Evolutionary conservation across 1,140 invertebrate genomes (phyloP).

Genomic region (Zaprionus taronus): DNA sequence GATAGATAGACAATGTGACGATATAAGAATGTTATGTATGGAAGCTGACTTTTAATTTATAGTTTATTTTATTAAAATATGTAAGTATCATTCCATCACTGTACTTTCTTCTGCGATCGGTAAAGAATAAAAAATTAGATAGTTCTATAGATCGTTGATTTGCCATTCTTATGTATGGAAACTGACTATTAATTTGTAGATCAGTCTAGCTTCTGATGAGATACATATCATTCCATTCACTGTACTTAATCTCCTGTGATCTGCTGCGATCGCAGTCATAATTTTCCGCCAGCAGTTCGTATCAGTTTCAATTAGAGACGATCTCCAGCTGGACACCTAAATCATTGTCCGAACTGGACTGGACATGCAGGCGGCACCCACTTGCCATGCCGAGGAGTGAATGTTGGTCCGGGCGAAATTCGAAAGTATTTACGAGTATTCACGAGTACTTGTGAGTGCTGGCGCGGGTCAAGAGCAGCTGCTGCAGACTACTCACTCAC

Average conservation of each 20-base stretch:
- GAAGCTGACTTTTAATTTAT: too few relatives aligned
- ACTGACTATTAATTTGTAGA: too few relatives aligned
- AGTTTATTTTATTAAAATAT: too few relatives aligned
- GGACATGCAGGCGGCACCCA: constrained; percentile 34
- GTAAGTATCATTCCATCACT: too few relatives aligned
- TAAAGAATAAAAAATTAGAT: too few relatives aligned
- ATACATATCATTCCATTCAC: too few relatives aligned
- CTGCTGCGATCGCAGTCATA: neutral
- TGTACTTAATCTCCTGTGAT: neutral
- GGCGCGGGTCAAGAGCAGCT: constrained; percentile 16
- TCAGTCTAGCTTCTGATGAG: too few relatives aligned
- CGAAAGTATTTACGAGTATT: constrained; percentile 45
- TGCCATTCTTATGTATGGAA: too few relatives aligned
- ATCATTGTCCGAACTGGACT: neutral
- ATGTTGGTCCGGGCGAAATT: constrained; percentile 40
- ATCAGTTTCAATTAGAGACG: constrained; percentile 4
- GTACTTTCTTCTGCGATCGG: too few relatives aligned
- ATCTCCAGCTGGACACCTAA: neutral
- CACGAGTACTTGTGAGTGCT: neutral
- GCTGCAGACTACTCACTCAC: neutral
- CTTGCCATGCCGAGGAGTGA: constrained; percentile 28
- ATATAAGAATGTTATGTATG: too few relatives aligned
- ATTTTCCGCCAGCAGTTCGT: neutral
- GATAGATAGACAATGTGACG: neutral
- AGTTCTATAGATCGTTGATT: too few relatives aligned